Percentiles rank a stretch among this genome's conserved stretches.
Conservation (phyloP, 2,113 vertebrate species). For the Chaetura pelagica region DNA sequence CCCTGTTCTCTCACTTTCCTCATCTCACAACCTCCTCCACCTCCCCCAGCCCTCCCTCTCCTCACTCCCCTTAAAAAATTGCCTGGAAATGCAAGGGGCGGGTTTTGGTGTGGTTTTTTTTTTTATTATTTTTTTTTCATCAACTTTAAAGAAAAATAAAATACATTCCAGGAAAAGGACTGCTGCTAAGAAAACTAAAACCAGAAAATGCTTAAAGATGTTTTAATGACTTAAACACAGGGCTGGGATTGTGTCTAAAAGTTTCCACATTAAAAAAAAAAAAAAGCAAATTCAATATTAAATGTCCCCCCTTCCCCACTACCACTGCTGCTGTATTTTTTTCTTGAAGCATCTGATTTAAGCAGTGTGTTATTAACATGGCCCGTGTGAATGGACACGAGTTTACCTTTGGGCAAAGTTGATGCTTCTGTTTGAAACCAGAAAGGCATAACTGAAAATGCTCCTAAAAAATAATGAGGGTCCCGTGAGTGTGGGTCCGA, state of each 20-base stretch:
- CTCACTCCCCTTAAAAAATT: slow-evolving; percentile 61
- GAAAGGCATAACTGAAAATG: background rate
- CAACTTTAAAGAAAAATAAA: slow-evolving; percentile 86
- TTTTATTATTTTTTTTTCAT: slow-evolving; percentile 51
- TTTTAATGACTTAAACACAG: slow-evolving; percentile 89
- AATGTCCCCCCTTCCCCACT: slow-evolving; percentile 57
- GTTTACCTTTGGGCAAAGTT: slow-evolving; percentile 56
- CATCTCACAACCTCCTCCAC: slow-evolving; percentile 52
- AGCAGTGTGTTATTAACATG: slow-evolving; percentile 56
- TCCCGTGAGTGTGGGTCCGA: slow-evolving; percentile 8
- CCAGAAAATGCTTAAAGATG: slow-evolving; percentile 87
- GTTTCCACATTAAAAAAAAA: slow-evolving; percentile 79
- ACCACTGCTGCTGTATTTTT: background rate
- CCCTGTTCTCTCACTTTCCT: slow-evolving; percentile 76
- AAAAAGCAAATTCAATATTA: slow-evolving; percentile 73
- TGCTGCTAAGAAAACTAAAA: slow-evolving; percentile 82
- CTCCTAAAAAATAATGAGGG: slow-evolving; percentile 21
- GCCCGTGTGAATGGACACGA: slow-evolving; percentile 53
- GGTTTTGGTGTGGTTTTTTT: background rate
- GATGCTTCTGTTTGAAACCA: slow-evolving; percentile 59
- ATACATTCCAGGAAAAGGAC: slow-evolving; percentile 83
- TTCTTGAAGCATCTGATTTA: slow-evolving; percentile 47
- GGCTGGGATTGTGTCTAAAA: slow-evolving; percentile 83
- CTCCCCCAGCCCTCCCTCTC: slow-evolving; percentile 19
- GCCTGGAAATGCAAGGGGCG: slow-evolving; percentile 70